Evolutionary conservation across 2,797 vertebrate species (phyloP).

Genomic region (Amazonetta brasiliensis): DNA sequence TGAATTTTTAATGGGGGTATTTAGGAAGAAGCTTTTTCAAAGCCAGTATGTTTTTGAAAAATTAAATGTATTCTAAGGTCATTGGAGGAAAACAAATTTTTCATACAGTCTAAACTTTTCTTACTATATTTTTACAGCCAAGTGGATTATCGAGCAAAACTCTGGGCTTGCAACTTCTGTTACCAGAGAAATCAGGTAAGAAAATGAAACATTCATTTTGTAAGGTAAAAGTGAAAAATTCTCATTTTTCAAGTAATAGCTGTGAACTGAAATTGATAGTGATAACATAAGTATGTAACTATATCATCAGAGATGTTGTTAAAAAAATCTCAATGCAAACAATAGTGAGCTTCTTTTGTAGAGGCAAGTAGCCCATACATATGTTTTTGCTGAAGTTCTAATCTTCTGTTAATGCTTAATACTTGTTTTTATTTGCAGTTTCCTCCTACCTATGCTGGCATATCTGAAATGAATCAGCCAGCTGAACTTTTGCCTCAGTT

Average conservation of each 20-base stretch:
- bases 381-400: neutral
- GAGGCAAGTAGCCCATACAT: neutral
- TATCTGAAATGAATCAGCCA: slow-evolving; percentile 96
- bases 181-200: slow-evolving; percentile 98
- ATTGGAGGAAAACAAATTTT: neutral
- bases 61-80: neutral
- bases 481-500: slow-evolving; percentile 96
- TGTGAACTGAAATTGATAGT: neutral
- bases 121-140: slow-evolving; percentile 81
- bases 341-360: neutral
- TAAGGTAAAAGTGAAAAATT: neutral
- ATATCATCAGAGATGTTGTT: neutral
- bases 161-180: slow-evolving; percentile 99
- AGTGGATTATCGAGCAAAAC: slow-evolving; percentile 97
- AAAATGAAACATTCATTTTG: neutral
- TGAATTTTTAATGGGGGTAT: neutral
- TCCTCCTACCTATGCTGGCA: slow-evolving; percentile 95
- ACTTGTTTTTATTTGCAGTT: slow-evolving; percentile 82
- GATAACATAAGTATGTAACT: neutral
- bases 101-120: neutral
- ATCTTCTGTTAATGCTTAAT: neutral
- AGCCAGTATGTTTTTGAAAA: neutral
- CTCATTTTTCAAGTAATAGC: neutral
- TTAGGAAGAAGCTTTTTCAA: neutral
- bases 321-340: no score